phyloP scores from a whole-genome alignment of 2,113 vertebrate species.

The Turnix velox region DNA sequence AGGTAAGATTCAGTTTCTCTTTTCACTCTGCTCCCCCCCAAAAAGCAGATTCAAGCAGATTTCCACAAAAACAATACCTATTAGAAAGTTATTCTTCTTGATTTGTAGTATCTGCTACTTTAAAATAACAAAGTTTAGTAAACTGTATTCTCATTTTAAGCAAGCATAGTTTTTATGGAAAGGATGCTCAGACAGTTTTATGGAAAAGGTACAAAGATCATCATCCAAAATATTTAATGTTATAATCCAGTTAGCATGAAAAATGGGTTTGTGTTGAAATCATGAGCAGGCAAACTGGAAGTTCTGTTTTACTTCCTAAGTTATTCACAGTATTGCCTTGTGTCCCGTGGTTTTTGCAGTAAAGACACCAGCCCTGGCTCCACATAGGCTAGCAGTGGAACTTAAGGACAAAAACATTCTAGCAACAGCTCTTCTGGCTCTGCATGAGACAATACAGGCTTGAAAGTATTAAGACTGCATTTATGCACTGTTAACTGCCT shows the following conservation, averaged over 20 bases:
- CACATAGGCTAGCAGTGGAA: neutral
- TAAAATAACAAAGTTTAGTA: neutral
- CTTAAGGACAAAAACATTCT: neutral
- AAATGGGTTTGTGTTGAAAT: neutral
- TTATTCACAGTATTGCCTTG: neutral
- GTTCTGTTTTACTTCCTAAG: neutral
- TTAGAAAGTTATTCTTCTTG: neutral
- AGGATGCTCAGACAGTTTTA: neutral
- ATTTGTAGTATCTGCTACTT: neutral
- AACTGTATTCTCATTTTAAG: neutral
- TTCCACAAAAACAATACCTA: neutral
- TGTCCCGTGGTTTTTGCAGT: neutral
- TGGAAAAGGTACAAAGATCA: neutral
- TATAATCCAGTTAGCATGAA: neutral
- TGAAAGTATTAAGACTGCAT: neutral
- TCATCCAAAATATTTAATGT: neutral
- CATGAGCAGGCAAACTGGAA: neutral
- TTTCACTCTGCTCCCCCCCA: rapidly evolving
- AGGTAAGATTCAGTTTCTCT: neutral
- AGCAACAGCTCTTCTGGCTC: neutral
- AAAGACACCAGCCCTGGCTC: neutral
- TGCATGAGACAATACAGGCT: neutral
- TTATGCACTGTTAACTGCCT: neutral
- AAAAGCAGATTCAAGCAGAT: neutral
- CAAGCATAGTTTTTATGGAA: neutral